Conservation (phyloP, 1,140 invertebrate genomes). For the Metaphire vulgaris region DNA sequence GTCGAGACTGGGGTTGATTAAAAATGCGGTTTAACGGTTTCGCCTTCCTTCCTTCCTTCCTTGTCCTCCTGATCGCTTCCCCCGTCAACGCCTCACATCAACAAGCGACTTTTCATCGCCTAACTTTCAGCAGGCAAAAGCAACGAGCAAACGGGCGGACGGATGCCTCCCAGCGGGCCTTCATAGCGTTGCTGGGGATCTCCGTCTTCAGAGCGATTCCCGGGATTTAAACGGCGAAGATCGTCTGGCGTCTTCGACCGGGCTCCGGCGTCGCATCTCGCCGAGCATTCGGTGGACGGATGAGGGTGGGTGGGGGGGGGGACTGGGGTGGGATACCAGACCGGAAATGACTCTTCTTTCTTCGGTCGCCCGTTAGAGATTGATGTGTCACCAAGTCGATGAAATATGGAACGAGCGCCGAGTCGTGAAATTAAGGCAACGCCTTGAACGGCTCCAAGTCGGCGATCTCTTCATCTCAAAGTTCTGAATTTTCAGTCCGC, state of each 20-base stretch:
- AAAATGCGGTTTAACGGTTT: no score
- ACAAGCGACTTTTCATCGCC: background rate
- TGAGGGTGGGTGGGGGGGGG: no score
- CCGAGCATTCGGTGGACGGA: no score
- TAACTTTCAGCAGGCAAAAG: background rate
- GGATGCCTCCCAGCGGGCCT: background rate
- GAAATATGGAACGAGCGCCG: background rate
- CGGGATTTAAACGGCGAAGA: background rate
- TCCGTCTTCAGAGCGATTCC: background rate
- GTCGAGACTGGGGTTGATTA: no score
- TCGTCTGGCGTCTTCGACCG: no score
- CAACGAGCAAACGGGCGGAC: background rate
- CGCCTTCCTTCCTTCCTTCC: conserved; percentile 1
- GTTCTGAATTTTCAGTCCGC: background rate
- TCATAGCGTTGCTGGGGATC: no score
- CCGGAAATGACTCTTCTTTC: no score
- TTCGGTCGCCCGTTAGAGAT: background rate
- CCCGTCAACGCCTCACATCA: background rate
- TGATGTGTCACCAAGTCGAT: background rate
- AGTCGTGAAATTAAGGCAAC: no score
- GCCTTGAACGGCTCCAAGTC: no score
- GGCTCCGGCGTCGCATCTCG: no score
- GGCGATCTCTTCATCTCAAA: no score
- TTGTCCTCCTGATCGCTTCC: background rate
- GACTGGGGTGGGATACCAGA: no score